These are phyloP conservation scores for Pterocles burchelli DNA, from an alignment of 2,113 vertebrate species.

Conservation along the genomic window DNA sequence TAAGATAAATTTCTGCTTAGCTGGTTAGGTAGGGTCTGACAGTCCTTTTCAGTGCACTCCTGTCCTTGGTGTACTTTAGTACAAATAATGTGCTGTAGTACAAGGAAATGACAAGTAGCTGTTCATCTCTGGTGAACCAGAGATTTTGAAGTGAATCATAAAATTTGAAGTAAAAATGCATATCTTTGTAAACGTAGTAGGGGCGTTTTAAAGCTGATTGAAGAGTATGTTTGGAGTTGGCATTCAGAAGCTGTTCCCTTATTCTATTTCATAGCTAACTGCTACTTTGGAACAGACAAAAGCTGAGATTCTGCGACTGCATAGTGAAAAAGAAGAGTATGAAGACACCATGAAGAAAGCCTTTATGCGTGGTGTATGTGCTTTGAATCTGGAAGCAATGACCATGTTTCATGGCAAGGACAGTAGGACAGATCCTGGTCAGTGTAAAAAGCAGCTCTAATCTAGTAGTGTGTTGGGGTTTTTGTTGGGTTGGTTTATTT, in stretches of 20 bases:
- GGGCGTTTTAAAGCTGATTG: neutral
- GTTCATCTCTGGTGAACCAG: neutral
- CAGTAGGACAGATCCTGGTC: conserved; percentile 73
- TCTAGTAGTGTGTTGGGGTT: accelerated
- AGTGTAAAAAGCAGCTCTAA: conserved; percentile 23
- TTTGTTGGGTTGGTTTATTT: neutral
- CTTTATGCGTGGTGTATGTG: conserved; percentile 96
- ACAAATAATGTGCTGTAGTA: neutral
- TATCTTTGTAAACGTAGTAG: neutral
- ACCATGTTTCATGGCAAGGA: conserved; percentile 87
- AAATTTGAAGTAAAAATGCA: neutral
- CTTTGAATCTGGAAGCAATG: conserved; percentile 94
- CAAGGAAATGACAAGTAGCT: neutral
- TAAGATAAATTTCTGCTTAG: neutral
- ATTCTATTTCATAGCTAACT: conserved; percentile 63
- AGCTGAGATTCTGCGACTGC: conserved; percentile 85
- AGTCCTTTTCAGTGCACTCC: neutral
- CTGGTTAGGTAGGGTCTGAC: neutral
- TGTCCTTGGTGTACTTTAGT: neutral
- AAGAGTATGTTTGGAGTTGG: neutral
- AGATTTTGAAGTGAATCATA: neutral
- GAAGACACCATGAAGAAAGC: conserved; percentile 96
- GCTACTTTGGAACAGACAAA: conserved; percentile 80
- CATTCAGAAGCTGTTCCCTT: neutral
- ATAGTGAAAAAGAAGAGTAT: conserved; percentile 83